Evolutionary conservation across 2,797 vertebrate species (phyloP).

Genomic region (Esox masquinongy): DNA sequence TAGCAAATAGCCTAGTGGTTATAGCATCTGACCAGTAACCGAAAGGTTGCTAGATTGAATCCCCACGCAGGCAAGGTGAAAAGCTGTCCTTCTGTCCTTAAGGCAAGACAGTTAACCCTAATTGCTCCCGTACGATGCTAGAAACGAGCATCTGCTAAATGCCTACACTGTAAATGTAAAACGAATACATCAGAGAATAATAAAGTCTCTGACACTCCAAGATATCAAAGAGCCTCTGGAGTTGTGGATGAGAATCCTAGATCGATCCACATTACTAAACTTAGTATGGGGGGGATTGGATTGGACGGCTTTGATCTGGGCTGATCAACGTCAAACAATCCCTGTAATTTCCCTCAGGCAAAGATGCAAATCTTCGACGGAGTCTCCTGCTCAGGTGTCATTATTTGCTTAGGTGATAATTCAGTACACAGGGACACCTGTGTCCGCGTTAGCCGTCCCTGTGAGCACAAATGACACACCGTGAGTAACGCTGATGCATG

Average conservation of each 20-base stretch:
- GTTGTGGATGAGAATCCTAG: slow-evolving; percentile 47
- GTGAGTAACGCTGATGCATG: slow-evolving; percentile 69
- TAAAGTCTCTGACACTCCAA: neutral
- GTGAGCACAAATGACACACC: slow-evolving; percentile 58
- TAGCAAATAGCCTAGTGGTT: too few relatives aligned
- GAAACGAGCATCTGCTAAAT: too few relatives aligned
- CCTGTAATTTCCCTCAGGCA: slow-evolving; percentile 63
- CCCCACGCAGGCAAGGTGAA: too few relatives aligned
- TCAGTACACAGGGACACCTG: slow-evolving; percentile 53
- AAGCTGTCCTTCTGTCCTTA: too few relatives aligned
- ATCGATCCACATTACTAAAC: slow-evolving; percentile 53
- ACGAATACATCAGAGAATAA: neutral
- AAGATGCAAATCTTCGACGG: slow-evolving; percentile 71
- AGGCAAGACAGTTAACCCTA: too few relatives aligned
- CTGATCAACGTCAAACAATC: slow-evolving; percentile 53
- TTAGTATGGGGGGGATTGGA: slow-evolving; percentile 5
- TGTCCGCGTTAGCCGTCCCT: slow-evolving; percentile 39
- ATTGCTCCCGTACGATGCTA: too few relatives aligned
- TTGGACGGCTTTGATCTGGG: slow-evolving; percentile 53
- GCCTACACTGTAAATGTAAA: too few relatives aligned
- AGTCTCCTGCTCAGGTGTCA: slow-evolving; percentile 61
- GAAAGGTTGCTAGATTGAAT: too few relatives aligned
- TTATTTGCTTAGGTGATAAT: slow-evolving; percentile 69
- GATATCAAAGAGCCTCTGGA: slow-evolving; percentile 9
- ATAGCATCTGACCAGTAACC: too few relatives aligned